Evolutionary conservation across 1,140 invertebrate species (phyloP).

Genomic region (Cyclina sinensis): DNA sequence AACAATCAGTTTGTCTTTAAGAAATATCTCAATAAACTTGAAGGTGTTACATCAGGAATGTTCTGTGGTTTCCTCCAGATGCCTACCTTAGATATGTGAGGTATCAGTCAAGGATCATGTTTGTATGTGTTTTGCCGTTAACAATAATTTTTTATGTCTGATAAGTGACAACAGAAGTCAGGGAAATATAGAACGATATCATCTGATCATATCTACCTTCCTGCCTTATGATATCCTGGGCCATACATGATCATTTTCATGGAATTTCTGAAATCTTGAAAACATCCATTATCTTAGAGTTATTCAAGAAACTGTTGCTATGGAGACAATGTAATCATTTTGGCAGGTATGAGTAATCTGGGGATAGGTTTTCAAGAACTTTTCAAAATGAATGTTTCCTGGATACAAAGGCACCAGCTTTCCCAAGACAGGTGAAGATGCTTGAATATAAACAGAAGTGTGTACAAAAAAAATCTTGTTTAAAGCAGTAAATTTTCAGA

Average conservation of each 20-base stretch:
- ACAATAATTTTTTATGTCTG: not conserved
- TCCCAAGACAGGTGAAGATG: not conserved
- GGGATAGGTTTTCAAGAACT: not conserved
- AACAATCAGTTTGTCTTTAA: no score
- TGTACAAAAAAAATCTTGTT: no score
- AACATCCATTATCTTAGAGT: conserved; percentile 31
- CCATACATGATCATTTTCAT: conserved; percentile 19
- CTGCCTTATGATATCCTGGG: conserved; percentile 9
- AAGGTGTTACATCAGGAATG: no score
- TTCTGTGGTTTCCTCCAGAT: no score
- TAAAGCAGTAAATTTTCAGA: no score
- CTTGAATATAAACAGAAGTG: no score
- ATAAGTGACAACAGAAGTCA: not conserved
- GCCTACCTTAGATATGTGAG: no score
- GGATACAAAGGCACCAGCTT: not conserved
- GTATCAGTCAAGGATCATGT: no score
- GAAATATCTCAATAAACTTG: no score
- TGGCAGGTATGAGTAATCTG: conserved; percentile 43
- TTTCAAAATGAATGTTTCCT: not conserved
- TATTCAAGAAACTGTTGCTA: conserved; percentile 45
- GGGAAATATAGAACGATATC: not conserved
- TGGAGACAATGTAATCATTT: conserved; percentile 47
- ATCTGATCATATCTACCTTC: no score
- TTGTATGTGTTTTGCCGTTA: not conserved
- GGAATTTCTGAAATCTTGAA: conserved; percentile 43